Percentiles rank a stretch among this genome's conserved stretches.
Conservation (phyloP, 2,888 invertebrate genomes). For the Hemicrepidius hirtus region DNA sequence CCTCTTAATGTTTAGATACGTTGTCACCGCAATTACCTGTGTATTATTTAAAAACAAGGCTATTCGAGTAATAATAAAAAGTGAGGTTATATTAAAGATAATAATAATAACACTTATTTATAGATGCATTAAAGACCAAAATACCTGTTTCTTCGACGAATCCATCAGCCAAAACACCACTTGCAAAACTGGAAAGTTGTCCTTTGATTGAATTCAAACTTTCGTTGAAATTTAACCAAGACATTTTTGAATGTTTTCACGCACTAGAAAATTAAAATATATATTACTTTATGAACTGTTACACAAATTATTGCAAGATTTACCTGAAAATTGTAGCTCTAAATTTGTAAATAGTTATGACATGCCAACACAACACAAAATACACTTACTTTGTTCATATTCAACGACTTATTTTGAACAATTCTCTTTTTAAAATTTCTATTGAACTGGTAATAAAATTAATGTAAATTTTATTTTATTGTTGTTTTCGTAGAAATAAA, state of each 20-base stretch:
- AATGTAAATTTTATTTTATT: not conserved
- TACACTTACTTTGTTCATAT: not conserved
- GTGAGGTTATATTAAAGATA: constrained; percentile 28
- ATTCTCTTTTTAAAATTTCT: no score
- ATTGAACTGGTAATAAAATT: no score
- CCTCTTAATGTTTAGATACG: not conserved
- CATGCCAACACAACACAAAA: constrained; percentile 39
- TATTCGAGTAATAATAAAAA: constrained; percentile 19
- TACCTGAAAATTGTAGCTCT: not conserved
- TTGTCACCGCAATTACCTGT: constrained; percentile 1
- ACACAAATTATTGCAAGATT: not conserved
- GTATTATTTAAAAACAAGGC: not conserved
- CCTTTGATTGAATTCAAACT: constrained; percentile 85
- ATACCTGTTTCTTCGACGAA: constrained; percentile 66
- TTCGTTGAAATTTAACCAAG: constrained; percentile 82
- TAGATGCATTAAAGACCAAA: constrained; percentile 1
- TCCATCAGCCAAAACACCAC: constrained; percentile 89
- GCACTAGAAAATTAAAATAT: not conserved
- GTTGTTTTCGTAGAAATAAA: no score
- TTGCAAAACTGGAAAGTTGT: constrained; percentile 91
- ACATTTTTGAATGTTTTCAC: constrained; percentile 71
- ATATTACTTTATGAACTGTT: not conserved
- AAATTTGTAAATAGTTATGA: constrained; percentile 29
- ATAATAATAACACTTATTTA: not conserved
- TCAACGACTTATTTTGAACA: not conserved